These are phyloP conservation scores for Austrofundulus limnaeus DNA, from an alignment of 2,113 vertebrate species.

Conservation along the genomic window DNA sequence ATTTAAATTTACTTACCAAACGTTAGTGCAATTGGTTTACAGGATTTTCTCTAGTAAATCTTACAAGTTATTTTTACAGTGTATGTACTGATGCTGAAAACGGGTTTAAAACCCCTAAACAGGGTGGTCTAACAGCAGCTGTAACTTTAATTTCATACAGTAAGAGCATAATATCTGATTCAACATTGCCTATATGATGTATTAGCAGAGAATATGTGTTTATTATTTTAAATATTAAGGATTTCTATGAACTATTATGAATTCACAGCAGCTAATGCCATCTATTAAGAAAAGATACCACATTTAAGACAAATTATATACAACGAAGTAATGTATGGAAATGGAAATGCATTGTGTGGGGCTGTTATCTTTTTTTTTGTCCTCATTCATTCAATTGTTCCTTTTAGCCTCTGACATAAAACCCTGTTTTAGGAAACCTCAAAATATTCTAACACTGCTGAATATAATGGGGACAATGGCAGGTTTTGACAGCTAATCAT, in stretches of 20 bases:
- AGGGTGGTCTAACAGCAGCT: no score
- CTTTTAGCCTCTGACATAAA: conserved; percentile 14
- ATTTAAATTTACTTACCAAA: no score
- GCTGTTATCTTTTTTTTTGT: background rate
- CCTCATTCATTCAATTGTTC: background rate
- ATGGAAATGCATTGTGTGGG: background rate
- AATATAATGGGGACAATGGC: conserved; percentile 19
- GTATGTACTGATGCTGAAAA: no score
- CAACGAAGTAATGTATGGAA: background rate
- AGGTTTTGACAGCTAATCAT: conserved; percentile 39
- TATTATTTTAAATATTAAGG: no score
- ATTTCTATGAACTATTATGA: background rate
- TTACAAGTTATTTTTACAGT: no score
- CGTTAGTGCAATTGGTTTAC: no score
- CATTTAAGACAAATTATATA: background rate
- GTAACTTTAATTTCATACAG: no score
- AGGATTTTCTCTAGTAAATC: no score
- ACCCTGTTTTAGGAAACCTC: background rate
- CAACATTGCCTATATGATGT: no score
- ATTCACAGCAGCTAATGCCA: conserved; percentile 12
- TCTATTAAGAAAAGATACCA: background rate
- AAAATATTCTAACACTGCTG: conserved; percentile 21
- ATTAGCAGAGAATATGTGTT: no score
- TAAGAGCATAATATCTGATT: no score
- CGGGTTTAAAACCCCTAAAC: no score